phyloP scores from a whole-genome alignment of 2,113 vertebrate genomes.

The Ageneiosus marmoratus region DNA sequence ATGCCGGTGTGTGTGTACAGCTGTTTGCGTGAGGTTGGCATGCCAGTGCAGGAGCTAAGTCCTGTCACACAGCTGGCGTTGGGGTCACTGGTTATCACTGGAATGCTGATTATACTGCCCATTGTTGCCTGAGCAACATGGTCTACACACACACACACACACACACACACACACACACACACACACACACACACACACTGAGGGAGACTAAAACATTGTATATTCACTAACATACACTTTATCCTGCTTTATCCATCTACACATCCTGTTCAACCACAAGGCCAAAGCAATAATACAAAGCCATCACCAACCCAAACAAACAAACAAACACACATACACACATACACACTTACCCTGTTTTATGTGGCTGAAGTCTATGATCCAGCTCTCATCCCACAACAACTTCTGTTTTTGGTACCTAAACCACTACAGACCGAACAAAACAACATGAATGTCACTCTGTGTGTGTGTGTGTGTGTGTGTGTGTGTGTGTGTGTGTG shows the following conservation, averaged over 20 bases:
- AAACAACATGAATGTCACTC: neutral
- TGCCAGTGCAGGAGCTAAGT: conserved; percentile 70
- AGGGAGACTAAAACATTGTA: too few relatives aligned
- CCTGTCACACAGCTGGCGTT: conserved; percentile 73
- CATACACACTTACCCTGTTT: conserved; percentile 73
- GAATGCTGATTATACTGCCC: conserved; percentile 71
- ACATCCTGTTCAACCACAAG: neutral
- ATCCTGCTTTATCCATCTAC: conserved; percentile 62
- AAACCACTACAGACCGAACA: conserved; percentile 72
- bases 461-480: conserved; percentile 18
- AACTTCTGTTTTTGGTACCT: conserved; percentile 85
- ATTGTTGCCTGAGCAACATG: conserved; percentile 47
- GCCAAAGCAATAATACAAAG: neutral
- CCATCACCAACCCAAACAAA: neutral
- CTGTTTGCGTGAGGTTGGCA: conserved; percentile 61
- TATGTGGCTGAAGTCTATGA: conserved; percentile 78
- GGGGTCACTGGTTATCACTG: conserved; percentile 67
- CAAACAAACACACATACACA: conserved; percentile 15
- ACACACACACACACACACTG: conserved; percentile 38
- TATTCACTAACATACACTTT: neutral
- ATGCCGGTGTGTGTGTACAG: conserved; percentile 80
- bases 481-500: neutral
- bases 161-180: too few relatives aligned
- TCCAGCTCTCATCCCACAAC: conserved; percentile 85
- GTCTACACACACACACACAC: conserved; percentile 62